Conservation (phyloP, 2,797 vertebrate species). For the Falco biarmicus region DNA sequence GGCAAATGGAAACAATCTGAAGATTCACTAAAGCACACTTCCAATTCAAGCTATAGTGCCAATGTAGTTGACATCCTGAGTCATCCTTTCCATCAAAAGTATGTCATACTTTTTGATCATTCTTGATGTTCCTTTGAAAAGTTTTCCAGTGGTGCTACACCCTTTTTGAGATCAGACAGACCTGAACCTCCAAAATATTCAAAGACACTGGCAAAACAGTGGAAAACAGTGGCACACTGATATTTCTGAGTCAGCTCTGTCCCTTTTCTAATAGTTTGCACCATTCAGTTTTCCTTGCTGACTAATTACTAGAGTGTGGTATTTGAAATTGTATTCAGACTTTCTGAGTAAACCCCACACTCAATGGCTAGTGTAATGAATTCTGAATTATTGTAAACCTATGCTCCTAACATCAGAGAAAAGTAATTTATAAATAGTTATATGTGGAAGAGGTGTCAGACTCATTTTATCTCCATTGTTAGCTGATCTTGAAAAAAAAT, state of each 20-base stretch:
- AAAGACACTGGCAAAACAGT: not conserved
- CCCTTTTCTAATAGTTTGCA: not conserved
- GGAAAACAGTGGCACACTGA: not conserved
- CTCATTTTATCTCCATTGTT: not conserved
- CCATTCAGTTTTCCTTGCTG: not conserved
- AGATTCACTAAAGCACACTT: not conserved
- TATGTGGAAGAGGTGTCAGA: not conserved
- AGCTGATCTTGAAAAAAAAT: not conserved
- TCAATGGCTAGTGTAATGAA: not conserved
- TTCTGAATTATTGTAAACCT: not conserved
- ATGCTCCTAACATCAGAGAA: not conserved
- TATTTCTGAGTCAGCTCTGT: not conserved
- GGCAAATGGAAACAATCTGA: not conserved
- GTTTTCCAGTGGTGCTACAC: not conserved
- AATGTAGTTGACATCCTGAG: not conserved
- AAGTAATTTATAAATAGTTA: not conserved
- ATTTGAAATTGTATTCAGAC: not conserved
- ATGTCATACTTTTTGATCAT: not conserved
- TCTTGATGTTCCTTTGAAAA: not conserved
- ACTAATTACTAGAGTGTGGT: not conserved
- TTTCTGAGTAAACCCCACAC: not conserved
- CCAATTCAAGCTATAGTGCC: not conserved
- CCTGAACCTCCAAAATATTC: not conserved
- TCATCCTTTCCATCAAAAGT: not conserved
- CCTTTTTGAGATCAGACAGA: not conserved